phyloP scores from a whole-genome alignment of 2,888 invertebrate species.

The Drosophila testacea region DNA sequence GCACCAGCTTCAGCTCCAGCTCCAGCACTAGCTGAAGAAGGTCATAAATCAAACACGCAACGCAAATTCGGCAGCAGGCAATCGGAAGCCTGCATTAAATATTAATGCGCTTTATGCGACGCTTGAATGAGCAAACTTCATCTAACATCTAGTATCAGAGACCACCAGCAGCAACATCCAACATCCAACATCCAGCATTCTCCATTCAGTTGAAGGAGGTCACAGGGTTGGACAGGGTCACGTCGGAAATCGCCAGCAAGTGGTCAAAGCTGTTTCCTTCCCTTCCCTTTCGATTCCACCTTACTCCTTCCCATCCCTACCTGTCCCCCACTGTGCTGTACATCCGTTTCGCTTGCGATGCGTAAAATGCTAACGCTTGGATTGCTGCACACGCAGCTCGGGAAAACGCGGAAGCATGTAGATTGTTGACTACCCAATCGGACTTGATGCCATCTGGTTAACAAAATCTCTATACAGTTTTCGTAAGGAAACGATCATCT shows the following conservation, averaged over 20 bases:
- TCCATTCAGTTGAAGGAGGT: not conserved
- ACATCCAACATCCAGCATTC: not conserved
- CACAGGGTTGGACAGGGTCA: not conserved
- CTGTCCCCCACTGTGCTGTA: too few relatives aligned
- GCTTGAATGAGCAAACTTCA: slow-evolving; percentile 46
- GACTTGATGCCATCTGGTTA: too few relatives aligned
- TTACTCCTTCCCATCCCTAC: too few relatives aligned
- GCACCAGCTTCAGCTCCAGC: not conserved
- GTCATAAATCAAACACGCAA: slow-evolving; percentile 60
- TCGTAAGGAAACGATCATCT: too few relatives aligned
- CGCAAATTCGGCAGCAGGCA: slow-evolving; percentile 44
- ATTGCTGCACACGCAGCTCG: slow-evolving; percentile 22
- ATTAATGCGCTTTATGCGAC: slow-evolving; percentile 59
- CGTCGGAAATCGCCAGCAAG: slow-evolving; percentile 12
- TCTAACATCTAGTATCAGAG: slow-evolving; percentile 16
- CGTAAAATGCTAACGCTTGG: slow-evolving; percentile 46
- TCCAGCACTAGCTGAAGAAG: not conserved
- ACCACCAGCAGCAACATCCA: not conserved
- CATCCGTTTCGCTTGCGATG: slow-evolving; percentile 30
- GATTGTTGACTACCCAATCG: not conserved
- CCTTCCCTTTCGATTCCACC: too few relatives aligned
- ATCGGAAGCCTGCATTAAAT: slow-evolving; percentile 48
- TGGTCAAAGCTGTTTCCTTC: slow-evolving; percentile 1
- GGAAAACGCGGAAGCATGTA: slow-evolving; percentile 3
- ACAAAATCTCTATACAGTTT: too few relatives aligned